These are phyloP conservation scores for Ictalurus furcatus DNA, from an alignment of 2,113 vertebrate genomes.

Conservation along the genomic window DNA sequence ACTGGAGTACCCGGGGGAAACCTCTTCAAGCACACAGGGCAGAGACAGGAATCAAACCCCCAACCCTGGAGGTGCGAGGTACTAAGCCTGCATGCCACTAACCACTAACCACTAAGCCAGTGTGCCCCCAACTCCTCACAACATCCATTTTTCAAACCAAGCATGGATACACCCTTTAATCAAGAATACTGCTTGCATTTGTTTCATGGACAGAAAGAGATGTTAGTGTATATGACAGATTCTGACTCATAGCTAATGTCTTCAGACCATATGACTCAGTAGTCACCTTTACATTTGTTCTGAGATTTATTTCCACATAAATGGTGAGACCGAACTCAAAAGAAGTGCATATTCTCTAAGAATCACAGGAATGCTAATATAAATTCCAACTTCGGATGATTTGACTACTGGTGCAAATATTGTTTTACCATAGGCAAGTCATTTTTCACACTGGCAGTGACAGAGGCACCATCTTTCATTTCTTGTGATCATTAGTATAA, in stretches of 20 bases:
- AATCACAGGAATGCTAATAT: not conserved
- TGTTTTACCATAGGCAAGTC: conserved; percentile 2
- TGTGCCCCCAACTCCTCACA: too few relatives aligned
- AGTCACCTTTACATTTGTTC: not conserved
- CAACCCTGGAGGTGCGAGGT: too few relatives aligned
- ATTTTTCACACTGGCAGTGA: conserved; percentile 33
- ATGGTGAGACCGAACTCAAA: not conserved
- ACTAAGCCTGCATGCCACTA: too few relatives aligned
- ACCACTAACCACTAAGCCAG: too few relatives aligned
- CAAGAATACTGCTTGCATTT: not conserved
- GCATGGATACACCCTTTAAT: not conserved
- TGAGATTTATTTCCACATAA: not conserved
- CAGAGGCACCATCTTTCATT: conserved; percentile 27
- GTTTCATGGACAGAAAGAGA: not conserved
- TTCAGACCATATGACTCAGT: not conserved
- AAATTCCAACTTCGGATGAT: not conserved
- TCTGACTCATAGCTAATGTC: not conserved
- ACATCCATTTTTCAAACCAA: not conserved
- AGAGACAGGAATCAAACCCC: too few relatives aligned
- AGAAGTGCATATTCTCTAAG: not conserved
- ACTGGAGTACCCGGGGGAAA: too few relatives aligned
- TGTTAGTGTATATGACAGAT: not conserved
- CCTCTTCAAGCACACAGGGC: too few relatives aligned
- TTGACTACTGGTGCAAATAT: not conserved
- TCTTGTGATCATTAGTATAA: conserved; percentile 27